Conservation (phyloP, 1,140 invertebrate genomes). For the Apis laboriosa region DNA sequence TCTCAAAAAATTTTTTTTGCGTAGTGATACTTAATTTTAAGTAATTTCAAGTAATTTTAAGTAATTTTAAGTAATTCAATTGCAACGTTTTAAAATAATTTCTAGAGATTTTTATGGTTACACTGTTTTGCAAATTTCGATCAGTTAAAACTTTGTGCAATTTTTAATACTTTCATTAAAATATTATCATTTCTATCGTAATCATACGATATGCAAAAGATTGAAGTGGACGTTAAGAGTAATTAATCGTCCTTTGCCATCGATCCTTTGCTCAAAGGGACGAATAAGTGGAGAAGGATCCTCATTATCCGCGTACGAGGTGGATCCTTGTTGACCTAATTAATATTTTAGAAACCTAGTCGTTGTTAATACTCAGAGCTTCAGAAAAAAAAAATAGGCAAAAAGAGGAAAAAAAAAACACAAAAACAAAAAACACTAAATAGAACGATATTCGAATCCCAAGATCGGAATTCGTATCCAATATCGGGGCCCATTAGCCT, state of each 20-base stretch:
- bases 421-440: background rate
- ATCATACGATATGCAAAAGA: background rate
- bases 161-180: too few species aligned
- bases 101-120: background rate
- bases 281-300: constrained; percentile 39
- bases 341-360: constrained; percentile 38
- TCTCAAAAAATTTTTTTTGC: background rate
- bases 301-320: background rate
- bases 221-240: constrained; percentile 1
- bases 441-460: constrained; percentile 33
- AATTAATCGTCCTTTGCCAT: constrained; percentile 23
- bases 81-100: background rate
- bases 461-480: constrained; percentile 12
- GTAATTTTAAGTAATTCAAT: too few species aligned
- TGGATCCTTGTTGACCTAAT: constrained; percentile 44
- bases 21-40: background rate
- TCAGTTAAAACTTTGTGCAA: too few species aligned
- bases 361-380: constrained; percentile 44
- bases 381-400: constrained; percentile 12
- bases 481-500: background rate
- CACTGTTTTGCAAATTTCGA: too few species aligned
- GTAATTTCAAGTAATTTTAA: too few species aligned
- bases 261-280: constrained; percentile 44
- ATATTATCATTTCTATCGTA: too few species aligned
- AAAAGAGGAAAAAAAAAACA: background rate